Evolutionary conservation across 1,140 invertebrate genomes (phyloP).

Genomic region (Drosophila sechellia): DNA sequence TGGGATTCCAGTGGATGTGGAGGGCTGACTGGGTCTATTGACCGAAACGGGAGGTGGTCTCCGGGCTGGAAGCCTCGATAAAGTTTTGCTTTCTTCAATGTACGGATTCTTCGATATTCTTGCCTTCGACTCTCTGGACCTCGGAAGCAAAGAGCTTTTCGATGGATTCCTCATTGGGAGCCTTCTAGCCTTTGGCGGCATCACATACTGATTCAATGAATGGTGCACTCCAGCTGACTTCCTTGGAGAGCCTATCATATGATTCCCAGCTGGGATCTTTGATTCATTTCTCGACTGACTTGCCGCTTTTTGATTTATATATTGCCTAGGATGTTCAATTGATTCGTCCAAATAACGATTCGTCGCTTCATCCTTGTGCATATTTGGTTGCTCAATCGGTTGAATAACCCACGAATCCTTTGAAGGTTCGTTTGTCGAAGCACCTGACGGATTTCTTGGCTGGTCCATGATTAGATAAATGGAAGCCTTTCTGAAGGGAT

Average conservation of each 20-base stretch:
- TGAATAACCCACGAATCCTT: slow-evolving; percentile 11
- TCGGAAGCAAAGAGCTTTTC: neutral
- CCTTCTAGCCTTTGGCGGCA: neutral
- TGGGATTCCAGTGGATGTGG: neutral
- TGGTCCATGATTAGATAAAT: slow-evolving; percentile 20
- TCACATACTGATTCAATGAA: neutral
- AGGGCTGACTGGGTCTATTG: neutral
- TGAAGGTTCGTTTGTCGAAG: neutral
- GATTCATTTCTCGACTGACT: neutral
- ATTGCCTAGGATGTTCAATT: neutral
- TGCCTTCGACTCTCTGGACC: neutral
- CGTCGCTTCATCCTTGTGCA: neutral
- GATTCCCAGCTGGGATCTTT: neutral
- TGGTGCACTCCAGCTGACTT: neutral
- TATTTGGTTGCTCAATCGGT: neutral
- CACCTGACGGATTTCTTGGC: neutral
- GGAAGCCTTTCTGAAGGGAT: neutral
- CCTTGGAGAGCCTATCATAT: neutral
- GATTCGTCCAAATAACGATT: neutral
- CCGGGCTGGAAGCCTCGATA: neutral
- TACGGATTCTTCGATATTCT: neutral
- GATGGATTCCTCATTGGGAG: neutral
- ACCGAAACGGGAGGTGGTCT: neutral
- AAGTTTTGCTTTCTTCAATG: neutral
- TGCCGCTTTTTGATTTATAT: neutral